A percentile compares a stretch with the other conserved stretches of the same genome.
These are phyloP conservation scores for Todiramphus saurophagus DNA, from an alignment of 2,113 vertebrate species.

Conservation along the genomic window DNA sequence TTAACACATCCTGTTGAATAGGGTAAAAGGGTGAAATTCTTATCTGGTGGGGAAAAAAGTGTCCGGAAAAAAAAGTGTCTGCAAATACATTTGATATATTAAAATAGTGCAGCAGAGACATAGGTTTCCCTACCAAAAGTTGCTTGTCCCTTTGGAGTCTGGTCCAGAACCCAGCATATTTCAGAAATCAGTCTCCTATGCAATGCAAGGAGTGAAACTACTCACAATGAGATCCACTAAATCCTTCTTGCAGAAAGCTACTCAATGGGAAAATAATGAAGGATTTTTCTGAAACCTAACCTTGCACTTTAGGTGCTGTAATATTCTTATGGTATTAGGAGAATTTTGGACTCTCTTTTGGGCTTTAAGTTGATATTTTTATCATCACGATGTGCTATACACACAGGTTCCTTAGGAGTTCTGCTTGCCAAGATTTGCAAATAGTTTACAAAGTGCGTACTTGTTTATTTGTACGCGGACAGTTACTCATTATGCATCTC, in stretches of 20 bases:
- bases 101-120: background rate
- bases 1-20: background rate
- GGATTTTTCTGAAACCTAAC: background rate
- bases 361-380: background rate
- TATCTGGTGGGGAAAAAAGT: background rate
- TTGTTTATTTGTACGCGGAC: background rate
- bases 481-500: background rate
- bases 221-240: background rate
- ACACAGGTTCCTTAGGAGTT: background rate
- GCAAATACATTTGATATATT: background rate
- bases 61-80: background rate
- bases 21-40: background rate
- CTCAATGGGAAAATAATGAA: background rate
- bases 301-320: background rate
- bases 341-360: background rate
- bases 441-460: background rate
- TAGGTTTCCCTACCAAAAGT: background rate
- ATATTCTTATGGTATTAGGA: background rate
- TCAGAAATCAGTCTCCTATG: background rate
- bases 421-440: background rate
- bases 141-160: background rate
- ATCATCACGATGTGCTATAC: accelerated
- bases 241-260: background rate
- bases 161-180: background rate
- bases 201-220: background rate